Evolutionary conservation across 2,797 vertebrate species (phyloP), one percentile per base, ranked within the genome.

Genomic region (Thunnus albacares): DNA sequence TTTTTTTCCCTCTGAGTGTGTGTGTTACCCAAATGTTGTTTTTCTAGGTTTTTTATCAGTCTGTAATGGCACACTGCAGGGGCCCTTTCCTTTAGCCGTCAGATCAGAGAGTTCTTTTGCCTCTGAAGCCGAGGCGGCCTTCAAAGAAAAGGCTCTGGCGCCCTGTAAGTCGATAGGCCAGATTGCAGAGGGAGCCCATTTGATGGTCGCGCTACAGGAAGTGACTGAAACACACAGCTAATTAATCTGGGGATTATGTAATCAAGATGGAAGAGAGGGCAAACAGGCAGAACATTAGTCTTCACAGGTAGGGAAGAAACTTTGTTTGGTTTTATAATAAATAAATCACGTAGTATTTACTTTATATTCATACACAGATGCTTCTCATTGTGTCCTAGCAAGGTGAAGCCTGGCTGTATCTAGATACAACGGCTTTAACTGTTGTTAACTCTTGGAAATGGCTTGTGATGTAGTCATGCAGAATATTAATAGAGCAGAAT

Each of bases 241-340:
- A 95, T 95, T 94, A 92, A 92, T 92, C 90, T 82, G 62, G 82
- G 90, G 84, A 83, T 92, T 92, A 88, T 87, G 82, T 80, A 89
- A 91, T 90, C 76, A 83, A 88, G 88, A 87, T 84, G 77, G 80
- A 84, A 51, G 61, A 62, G 81, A 86, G 56, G 56, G 58, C 69
- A 67, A 60, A 83, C 71, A 59, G 38, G 68, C 64, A 53, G 38
- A n/a, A 52, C 22, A 45, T 79, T 75, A 84, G 69, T 87, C 80
- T 68, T 8, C 77, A 1, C 73, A 72, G 71, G 61, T 0, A 15
- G 64, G 47, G 0, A 65, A 65, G 45, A 76, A 87, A 87, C 47
- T 88, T 84, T 82, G 59, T 71, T 81, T 79, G 33, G n/a, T 66
- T 70, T 71, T 73, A 43, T 43, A 14, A 43, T 28, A 68, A 80